Conservation (phyloP, 1,140 invertebrate species). For the Lethrus apterus region DNA sequence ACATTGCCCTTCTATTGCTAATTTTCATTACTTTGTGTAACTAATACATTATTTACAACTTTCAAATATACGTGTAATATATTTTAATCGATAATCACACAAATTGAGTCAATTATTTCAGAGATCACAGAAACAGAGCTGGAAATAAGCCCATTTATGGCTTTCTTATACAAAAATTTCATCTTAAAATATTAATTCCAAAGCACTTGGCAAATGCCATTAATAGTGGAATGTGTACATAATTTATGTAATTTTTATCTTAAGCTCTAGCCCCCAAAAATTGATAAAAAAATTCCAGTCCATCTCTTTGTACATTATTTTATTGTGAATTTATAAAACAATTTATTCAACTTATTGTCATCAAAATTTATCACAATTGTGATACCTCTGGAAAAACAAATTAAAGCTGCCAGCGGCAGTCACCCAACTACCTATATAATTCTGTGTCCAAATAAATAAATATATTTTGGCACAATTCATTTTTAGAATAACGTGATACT, state of each 20-base stretch:
- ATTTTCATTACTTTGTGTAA: background rate
- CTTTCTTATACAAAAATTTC: conserved; percentile 12
- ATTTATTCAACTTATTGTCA: conserved; percentile 22
- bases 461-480: conserved; percentile 9
- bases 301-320: conserved; percentile 21
- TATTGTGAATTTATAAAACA: conserved; percentile 9
- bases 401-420: conserved; percentile 28
- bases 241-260: background rate
- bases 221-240: conserved; percentile 22
- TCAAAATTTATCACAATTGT: conserved; percentile 18
- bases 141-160: conserved; percentile 28
- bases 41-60: background rate
- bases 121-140: conserved; percentile 42
- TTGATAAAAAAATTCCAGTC: conserved; percentile 28
- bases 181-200: too few relatives aligned
- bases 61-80: conserved; percentile 6
- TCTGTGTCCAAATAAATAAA: conserved; percentile 14
- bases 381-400: conserved; percentile 9
- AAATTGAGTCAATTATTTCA: conserved; percentile 38
- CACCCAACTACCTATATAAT: conserved; percentile 1
- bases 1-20: background rate
- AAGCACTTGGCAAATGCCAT: conserved; percentile 14
- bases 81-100: conserved; percentile 30
- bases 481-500: conserved; percentile 6
- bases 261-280: conserved; percentile 12